These are phyloP conservation scores for Eurosta solidaginis DNA, from an alignment of 1,140 invertebrate species.

Conservation along the genomic window DNA sequence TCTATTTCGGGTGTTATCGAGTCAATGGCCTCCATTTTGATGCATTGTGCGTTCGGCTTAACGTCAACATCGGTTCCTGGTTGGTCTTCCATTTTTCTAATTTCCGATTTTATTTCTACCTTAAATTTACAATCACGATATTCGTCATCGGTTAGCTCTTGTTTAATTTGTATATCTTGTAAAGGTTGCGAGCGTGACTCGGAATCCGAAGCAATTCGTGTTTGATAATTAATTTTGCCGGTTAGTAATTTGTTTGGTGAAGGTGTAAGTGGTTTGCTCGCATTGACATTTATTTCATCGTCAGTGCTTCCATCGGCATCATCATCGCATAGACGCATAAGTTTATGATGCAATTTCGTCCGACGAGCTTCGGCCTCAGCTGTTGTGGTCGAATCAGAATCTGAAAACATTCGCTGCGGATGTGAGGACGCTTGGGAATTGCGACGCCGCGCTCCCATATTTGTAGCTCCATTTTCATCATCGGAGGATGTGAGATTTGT, in stretches of 20 bases:
- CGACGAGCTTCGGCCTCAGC: slow-evolving; percentile 34
- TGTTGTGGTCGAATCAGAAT: slow-evolving; percentile 43
- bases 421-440: slow-evolving; percentile 36
- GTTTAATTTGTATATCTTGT: slow-evolving; percentile 56
- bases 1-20: slow-evolving; percentile 42
- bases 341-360: slow-evolving; percentile 48
- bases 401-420: slow-evolving; percentile 47
- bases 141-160: slow-evolving; percentile 39
- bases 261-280: slow-evolving; percentile 34
- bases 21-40: slow-evolving; percentile 43
- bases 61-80: not conserved
- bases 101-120: slow-evolving; percentile 59
- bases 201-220: slow-evolving; percentile 67
- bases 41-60: not conserved
- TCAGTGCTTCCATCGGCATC: slow-evolving; percentile 57
- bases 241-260: slow-evolving; percentile 59
- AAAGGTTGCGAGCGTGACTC: slow-evolving; percentile 50
- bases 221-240: slow-evolving; percentile 62
- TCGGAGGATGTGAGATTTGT: slow-evolving; percentile 40
- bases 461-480: slow-evolving; percentile 39
- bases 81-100: slow-evolving; percentile 42
- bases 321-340: slow-evolving; percentile 51
- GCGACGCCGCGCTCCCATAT: not conserved
- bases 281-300: slow-evolving; percentile 50
- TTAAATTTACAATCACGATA: slow-evolving; percentile 40